These are phyloP conservation scores for Yponomeuta sedellus DNA, from an alignment of 2,888 invertebrate species.

Conservation along the genomic window DNA sequence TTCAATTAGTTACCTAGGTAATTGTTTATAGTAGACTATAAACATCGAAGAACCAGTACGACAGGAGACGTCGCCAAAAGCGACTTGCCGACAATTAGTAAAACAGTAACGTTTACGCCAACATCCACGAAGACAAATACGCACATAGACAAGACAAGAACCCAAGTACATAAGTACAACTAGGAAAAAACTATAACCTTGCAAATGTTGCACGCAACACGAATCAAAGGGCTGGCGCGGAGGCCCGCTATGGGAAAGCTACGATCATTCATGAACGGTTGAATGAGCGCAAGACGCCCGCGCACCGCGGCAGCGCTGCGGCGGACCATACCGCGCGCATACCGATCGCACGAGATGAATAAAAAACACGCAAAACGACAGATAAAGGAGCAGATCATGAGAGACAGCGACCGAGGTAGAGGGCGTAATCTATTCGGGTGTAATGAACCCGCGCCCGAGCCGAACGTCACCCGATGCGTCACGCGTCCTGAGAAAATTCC, in stretches of 20 bases:
- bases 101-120: not conserved
- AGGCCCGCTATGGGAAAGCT: slow-evolving; percentile 68
- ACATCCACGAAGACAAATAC: slow-evolving; percentile 2
- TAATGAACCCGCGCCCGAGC: slow-evolving; percentile 63
- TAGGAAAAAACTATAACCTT: slow-evolving; percentile 6
- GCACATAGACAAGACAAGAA: not conserved
- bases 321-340: slow-evolving; percentile 19
- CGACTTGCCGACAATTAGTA: not conserved
- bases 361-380: not conserved
- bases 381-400: not conserved
- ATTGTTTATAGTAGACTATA: no score
- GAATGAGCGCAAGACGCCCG: slow-evolving; percentile 61
- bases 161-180: not conserved
- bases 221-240: slow-evolving; percentile 24
- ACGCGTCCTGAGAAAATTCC: slow-evolving; percentile 48
- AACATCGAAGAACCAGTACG: no score
- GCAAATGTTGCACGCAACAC: slow-evolving; percentile 29
- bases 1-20: no score
- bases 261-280: slow-evolving; percentile 70
- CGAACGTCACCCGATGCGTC: slow-evolving; percentile 52
- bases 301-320: slow-evolving; percentile 48
- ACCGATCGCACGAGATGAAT: not conserved
- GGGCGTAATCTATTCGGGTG: slow-evolving; percentile 34
- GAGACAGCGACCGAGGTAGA: slow-evolving; percentile 7
- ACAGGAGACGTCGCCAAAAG: not conserved